Base-by-base conservation (phyloP, 2,888 invertebrate species). In the Coenonympha glycerion region DNA sequence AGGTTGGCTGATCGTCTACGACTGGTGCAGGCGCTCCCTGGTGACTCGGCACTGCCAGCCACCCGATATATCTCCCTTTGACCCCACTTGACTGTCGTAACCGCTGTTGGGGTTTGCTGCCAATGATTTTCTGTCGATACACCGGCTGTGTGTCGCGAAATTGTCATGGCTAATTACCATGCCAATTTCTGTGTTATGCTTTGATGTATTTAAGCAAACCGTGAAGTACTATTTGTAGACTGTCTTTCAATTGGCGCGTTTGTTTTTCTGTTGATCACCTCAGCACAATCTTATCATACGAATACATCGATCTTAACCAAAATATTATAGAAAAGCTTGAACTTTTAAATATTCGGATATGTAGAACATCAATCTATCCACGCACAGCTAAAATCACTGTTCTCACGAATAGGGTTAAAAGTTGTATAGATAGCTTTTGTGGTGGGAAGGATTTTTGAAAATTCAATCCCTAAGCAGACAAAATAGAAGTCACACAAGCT, bases 61-160 rank as follows among this genome's bases (percentile, higher is more conserved):
- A 82, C 85, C 77, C 82, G 73, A 83, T 84, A 76, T 85, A 85
- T 84, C 84, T 80, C 73, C 71, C 73, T 74, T 74, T 78, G 79
- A 76, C 77, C 82, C 80, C 79, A 80, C 78, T 79, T 79, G 75
- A 67, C 81, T 81, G 76, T 80, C 81, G 82, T 79, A 79, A 79
- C 76, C 63, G 61, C 53, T 56, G 60, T 63, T 59, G 60, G 65
- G 62, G 62, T 57, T 63, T 62, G 72, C 62, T 85, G 86, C 86
- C 86, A 87, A 85, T 83, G 79, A 82, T 79, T 73, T 74, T 79
- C 82, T 80, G 85, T 85, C 86, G 83, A 85, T 84, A 84, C 73
- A 62, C 65, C 67, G 81, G 65, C 82, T 82, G 68, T 79, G 80
- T 76, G 73, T 75, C 67, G 73, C 70, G 67, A 69, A 73, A 79